Evolutionary conservation across 2,113 vertebrate species (phyloP), one percentile per base, ranked within the genome.

Genomic region (Sciurus niger): DNA sequence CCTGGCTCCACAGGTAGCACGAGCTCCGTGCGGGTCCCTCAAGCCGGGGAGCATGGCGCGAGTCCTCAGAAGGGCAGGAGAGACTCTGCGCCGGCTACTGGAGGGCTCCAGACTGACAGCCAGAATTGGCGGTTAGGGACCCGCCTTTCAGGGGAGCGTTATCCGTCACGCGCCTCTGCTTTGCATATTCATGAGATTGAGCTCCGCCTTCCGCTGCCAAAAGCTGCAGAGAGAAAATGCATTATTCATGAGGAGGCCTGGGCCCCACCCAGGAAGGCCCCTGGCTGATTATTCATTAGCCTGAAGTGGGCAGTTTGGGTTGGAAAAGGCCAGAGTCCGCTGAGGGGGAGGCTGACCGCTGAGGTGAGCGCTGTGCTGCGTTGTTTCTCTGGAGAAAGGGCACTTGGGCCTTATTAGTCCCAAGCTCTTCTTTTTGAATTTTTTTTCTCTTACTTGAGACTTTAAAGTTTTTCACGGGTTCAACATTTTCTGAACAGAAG

Each of bases 41-140:
- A 10, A 28, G 32, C 25, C 8, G 2, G 13, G 53, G 53, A 53
- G 53, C 3, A 2, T 3, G 18, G 14, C 16, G 48, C 20, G 3
- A 51, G 25, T 53, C 70, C 20, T 73, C 2, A 6, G 37, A 14
- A 73, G 46, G 8, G 90, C 53, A 16, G 70, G 3, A 4, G 43
- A 28, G 32, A 17, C 1, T 14, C 30, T 0, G 8, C 6, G 43
- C 2, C 0, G 10, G 48, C 14, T 0, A 7, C 20, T 4, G 0
- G 17, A 70, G 13, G 10, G 28, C n/a, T 37, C 1, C 6, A 0
- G 16, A 14, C 2, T 0, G 20, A 4, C 6, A 32, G 20, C 53
- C 6, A 37, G 28, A 25, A 37, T 37, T 37, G 37, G 22, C 22
- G 65, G 28, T 20, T 9, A 22, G 20, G 55, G 5, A 7, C 17